Conservation (phyloP, 2,113 vertebrate species). For the Takifugu flavidus region DNA sequence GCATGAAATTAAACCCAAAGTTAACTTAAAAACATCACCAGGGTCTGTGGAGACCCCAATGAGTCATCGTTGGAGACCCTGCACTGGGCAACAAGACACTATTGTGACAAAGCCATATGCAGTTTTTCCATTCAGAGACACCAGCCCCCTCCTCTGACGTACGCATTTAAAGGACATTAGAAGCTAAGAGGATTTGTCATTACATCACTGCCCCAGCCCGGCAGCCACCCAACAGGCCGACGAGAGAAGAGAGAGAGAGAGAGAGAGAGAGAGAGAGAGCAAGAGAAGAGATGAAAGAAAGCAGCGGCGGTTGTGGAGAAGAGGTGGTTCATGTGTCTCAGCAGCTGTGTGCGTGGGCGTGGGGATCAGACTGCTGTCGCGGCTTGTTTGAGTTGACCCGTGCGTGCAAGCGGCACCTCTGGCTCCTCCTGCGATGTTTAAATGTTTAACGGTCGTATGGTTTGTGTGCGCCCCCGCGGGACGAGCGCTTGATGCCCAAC, state of each 20-base stretch:
- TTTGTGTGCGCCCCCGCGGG: no score
- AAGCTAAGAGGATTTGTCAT: conserved; percentile 79
- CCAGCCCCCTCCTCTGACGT: conserved; percentile 33
- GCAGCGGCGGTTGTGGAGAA: background rate
- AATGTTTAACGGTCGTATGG: background rate
- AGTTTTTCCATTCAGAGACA: background rate
- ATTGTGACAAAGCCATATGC: background rate
- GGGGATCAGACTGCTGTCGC: conserved; percentile 18
- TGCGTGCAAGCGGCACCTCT: conserved; percentile 17
- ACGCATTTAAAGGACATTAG: conserved; percentile 77
- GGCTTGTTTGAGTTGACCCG: conserved; percentile 28
- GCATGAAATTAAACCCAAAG: no score
- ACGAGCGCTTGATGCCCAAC: no score
- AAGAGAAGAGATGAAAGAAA: background rate
- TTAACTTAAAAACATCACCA: no score
- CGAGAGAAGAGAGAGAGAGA: conserved; percentile 1
- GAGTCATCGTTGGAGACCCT: no score
- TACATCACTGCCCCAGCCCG: conserved; percentile 59
- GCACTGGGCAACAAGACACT: background rate
- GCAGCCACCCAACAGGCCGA: conserved; percentile 19
- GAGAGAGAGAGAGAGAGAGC: background rate
- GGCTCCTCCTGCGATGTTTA: background rate
- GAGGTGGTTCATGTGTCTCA: background rate
- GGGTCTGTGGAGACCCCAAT: no score
- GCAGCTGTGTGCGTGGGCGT: conserved; percentile 55